These are phyloP conservation scores for Aporrectodea caliginosa DNA, from an alignment of 1,140 invertebrate species.

Conservation along the genomic window DNA sequence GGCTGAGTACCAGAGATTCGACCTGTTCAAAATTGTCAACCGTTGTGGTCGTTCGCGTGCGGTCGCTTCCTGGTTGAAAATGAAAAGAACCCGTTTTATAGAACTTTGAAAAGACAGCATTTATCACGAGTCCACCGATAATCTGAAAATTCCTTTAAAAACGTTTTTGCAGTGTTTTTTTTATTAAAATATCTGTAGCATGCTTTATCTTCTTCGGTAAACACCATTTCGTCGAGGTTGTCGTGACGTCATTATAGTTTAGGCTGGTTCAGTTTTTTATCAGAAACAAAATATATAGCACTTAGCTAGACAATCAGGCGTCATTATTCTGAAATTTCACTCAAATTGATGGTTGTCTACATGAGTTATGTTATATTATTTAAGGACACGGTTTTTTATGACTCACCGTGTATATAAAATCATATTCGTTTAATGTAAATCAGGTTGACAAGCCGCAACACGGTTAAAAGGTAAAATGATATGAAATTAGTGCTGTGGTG, in stretches of 20 bases:
- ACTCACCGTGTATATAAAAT: neutral
- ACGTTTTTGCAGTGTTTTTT: neutral
- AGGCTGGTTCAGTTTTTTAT: too few species aligned
- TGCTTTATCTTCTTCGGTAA: neutral
- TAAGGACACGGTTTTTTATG: neutral
- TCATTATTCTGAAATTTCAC: neutral
- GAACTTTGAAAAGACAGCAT: neutral
- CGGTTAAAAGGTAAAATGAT: too few species aligned
- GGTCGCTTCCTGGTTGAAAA: neutral
- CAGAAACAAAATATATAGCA: neutral
- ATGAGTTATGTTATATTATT: neutral
- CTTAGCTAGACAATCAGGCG: neutral
- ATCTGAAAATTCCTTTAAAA: conserved; percentile 1
- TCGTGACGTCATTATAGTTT: neutral
- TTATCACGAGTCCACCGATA: neutral
- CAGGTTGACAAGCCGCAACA: too few species aligned
- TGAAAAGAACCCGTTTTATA: neutral
- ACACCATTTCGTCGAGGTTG: neutral
- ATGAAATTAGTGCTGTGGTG: too few species aligned
- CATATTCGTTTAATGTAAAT: too few species aligned
- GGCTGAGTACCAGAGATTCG: neutral
- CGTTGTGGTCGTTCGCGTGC: neutral
- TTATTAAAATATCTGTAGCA: neutral
- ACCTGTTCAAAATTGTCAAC: neutral
- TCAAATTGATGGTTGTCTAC: neutral